phyloP scores from a whole-genome alignment of 2,888 invertebrate genomes.

The Zelleria hepariella region DNA sequence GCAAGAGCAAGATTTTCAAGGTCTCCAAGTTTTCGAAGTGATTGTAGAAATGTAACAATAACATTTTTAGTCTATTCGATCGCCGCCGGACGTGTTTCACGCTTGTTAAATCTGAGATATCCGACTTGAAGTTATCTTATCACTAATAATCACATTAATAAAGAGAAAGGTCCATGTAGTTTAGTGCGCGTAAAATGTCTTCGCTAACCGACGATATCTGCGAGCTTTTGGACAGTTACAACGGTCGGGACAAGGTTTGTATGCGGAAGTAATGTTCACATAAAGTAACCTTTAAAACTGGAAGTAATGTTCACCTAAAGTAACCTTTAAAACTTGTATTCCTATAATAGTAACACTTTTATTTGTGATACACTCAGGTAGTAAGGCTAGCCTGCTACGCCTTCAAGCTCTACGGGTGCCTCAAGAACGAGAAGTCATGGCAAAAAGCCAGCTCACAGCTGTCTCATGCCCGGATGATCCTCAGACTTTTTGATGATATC shows the following conservation, averaged over 20 bases:
- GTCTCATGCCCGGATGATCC: conserved; percentile 81
- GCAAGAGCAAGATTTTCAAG: not conserved
- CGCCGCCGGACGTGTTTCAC: not conserved
- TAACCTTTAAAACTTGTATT: not conserved
- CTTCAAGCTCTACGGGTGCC: conserved; percentile 78
- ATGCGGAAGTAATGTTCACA: conserved; percentile 11
- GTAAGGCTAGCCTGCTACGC: conserved; percentile 84
- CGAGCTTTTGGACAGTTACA: conserved; percentile 82
- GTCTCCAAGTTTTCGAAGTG: not conserved
- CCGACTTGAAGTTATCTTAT: not conserved
- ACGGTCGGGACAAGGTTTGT: conserved; percentile 87
- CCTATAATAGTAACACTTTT: not conserved
- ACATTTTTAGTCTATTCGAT: not conserved
- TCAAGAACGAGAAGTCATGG: conserved; percentile 70
- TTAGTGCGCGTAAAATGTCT: conserved; percentile 33
- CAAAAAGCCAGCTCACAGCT: conserved; percentile 78
- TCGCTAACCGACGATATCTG: conserved; percentile 72
- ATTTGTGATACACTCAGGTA: conserved; percentile 54
- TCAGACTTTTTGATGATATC: conserved; percentile 87
- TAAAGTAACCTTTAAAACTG: not conserved
- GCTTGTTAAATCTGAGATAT: not conserved
- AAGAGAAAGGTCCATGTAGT: not conserved
- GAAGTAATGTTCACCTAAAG: not conserved
- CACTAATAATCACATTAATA: not conserved
- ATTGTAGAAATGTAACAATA: not conserved